A percentile compares a stretch with the other conserved stretches of the same genome.
Evolutionary conservation across 2,888 invertebrate species (phyloP).

Genomic region (Cetonia aurata): DNA sequence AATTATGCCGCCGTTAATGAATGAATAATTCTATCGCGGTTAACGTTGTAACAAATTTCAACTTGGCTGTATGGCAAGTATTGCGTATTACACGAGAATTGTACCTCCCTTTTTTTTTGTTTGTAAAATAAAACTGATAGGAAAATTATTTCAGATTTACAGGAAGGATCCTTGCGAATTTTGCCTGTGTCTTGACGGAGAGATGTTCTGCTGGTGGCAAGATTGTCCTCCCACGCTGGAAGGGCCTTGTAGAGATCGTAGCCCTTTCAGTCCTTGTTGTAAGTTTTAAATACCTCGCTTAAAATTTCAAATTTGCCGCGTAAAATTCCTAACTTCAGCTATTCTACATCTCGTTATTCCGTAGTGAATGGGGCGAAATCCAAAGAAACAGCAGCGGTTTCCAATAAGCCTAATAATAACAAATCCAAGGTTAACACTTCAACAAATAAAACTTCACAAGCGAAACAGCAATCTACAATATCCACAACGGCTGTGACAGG

Average conservation of each 20-base stretch:
- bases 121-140: too few species aligned
- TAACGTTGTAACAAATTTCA: conserved; percentile 1
- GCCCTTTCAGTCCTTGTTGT: conserved; percentile 67
- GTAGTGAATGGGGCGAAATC: conserved; percentile 45
- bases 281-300: conserved; percentile 51
- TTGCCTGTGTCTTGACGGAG: conserved; percentile 74
- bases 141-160: conserved; percentile 69
- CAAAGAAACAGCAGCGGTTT: conserved; percentile 31
- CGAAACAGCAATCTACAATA: conserved; percentile 3
- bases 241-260: conserved; percentile 65
- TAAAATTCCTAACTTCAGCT: neutral
- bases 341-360: neutral
- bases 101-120: too few species aligned
- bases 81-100: neutral
- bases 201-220: conserved; percentile 78
- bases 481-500: conserved; percentile 40
- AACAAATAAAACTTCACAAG: conserved; percentile 35
- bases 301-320: conserved; percentile 21
- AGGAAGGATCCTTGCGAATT: conserved; percentile 74
- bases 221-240: conserved; percentile 69
- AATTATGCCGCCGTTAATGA: conserved; percentile 23
- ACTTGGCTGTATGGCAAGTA: too few species aligned
- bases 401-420: conserved; percentile 32
- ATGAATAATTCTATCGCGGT: conserved; percentile 18
- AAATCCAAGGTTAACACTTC: conserved; percentile 44